A percentile compares a stretch with the other conserved stretches of the same genome.
Evolutionary conservation across 2,888 invertebrate species (phyloP).

Genomic region (Eupeodes luniger): DNA sequence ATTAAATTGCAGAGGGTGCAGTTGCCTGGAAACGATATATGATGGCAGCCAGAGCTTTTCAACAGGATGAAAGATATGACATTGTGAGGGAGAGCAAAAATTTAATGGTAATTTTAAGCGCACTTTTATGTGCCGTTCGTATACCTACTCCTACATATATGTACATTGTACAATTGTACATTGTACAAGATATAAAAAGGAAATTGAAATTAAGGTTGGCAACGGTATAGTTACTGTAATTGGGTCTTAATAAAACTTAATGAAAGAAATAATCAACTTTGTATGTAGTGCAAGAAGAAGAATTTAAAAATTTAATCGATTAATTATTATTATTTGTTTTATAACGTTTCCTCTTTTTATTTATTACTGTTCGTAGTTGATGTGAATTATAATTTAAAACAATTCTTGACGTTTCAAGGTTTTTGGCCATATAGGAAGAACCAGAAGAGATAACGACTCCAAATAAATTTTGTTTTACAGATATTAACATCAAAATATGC

Average conservation of each 20-base stretch:
- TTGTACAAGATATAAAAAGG: background rate
- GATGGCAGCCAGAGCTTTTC: background rate
- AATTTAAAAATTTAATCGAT: background rate
- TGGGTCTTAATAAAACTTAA: constrained; percentile 16
- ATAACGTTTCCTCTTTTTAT: background rate
- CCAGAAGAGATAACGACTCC: too few species aligned
- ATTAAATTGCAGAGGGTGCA: constrained; percentile 49
- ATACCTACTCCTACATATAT: too few species aligned
- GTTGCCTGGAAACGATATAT: constrained; percentile 46
- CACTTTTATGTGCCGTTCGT: constrained; percentile 33
- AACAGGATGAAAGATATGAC: constrained; percentile 16
- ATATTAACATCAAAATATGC: too few species aligned
- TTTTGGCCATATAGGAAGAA: too few species aligned
- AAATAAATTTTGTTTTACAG: too few species aligned
- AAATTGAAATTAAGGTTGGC: constrained; percentile 13
- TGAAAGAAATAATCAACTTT: constrained; percentile 13
- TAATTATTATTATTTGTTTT: background rate
- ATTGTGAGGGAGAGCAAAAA: constrained; percentile 16
- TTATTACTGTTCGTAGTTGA: background rate
- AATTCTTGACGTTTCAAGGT: too few species aligned
- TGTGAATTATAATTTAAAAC: background rate
- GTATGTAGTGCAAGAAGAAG: background rate
- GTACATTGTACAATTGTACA: too few species aligned
- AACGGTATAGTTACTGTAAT: constrained; percentile 24
- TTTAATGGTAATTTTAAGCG: constrained; percentile 49